These are phyloP conservation scores for Mirounga angustirostris DNA, from an alignment of 2,113 vertebrate species.

Conservation along the genomic window DNA sequence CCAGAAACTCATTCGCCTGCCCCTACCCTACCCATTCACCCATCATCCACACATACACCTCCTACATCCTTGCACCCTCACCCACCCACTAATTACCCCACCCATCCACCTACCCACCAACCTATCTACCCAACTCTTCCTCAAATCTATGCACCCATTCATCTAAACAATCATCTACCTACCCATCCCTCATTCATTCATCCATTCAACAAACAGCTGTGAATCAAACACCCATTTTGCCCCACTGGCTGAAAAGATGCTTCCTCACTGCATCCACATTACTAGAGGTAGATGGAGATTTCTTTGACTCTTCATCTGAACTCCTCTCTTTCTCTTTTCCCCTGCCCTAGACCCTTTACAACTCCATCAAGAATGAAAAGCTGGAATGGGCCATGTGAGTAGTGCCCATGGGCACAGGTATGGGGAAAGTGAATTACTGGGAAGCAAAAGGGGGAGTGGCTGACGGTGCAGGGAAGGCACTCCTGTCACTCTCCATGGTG, in stretches of 20 bases:
- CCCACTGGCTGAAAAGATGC: not conserved
- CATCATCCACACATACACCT: not conserved
- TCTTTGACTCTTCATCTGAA: conserved; percentile 49
- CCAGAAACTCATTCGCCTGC: not conserved
- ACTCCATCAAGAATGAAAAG: conserved; percentile 99
- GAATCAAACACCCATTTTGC: not conserved
- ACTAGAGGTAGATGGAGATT: not conserved
- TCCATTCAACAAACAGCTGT: not conserved
- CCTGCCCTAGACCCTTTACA: conserved; percentile 93
- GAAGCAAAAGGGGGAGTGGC: not conserved
- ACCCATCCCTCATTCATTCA: not conserved
- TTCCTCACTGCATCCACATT: not conserved
- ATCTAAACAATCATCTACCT: not conserved
- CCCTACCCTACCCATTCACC: not conserved
- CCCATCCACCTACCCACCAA: not conserved
- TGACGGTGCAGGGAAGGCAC: not conserved
- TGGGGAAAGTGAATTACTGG: not conserved
- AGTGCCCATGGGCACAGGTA: conserved; percentile 48
- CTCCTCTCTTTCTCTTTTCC: conserved; percentile 42
- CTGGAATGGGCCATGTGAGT: conserved; percentile 99
- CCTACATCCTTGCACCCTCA: no score
- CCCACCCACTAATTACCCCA: not conserved
- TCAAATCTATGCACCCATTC: not conserved
- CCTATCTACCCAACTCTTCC: not conserved
- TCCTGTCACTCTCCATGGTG: conserved; percentile 70